Base-by-base conservation (phyloP, 2,797 vertebrate genomes). In the Premnoplex brunnescens region DNA sequence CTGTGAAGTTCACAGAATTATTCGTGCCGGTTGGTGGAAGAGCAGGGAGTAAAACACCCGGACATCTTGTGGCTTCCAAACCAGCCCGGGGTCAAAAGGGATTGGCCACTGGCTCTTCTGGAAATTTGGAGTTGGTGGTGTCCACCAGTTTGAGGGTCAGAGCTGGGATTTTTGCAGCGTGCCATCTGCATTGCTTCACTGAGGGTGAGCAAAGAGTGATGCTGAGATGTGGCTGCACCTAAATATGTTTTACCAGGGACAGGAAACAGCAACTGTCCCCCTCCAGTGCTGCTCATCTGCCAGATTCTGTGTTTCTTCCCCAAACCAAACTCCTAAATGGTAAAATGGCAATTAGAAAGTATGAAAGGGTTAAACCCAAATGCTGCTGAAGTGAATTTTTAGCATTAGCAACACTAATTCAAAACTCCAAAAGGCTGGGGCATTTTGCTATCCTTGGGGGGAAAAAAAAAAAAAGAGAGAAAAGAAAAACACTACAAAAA, bases 1-100 rank as follows among this genome's bases (percentile, higher is more conserved):
- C 95, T 97, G 89, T 88, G 96, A 95, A 96, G 94, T 96, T 96
- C 96, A 96, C 93, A 71, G 94, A 94, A 95, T 96, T 93, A 96
- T 93, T 93, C 6, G 26, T 90, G 95, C 79, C 7, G 6, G 91
- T 88, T 67, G 88, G 71, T 86, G 92, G 81, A 91, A 56, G 93
- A 88, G 89, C 74, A 90, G 67, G 1, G n/a, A 94, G 88, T 77
- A 51, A 88, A 95, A 82, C 85, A 59, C 71, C 14, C 48, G 0
- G 24, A 49, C 67, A 76, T 76, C 85, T 91, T 49, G 51, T n/a
- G 80, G 39, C 83, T 94, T 89, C 91, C 88, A 93, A 90, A 90
- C 80, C 55, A 59, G 59, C 74, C 63, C 34, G 1, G 56, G 89
- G 88, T 92, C 91, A 86, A 85, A 94, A 91, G 74, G 39, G 56